A percentile compares a stretch with the other conserved stretches of the same genome.
These are phyloP conservation scores for Pyrgus malvae DNA, from an alignment of 2,888 invertebrate genomes.

Conservation along the genomic window DNA sequence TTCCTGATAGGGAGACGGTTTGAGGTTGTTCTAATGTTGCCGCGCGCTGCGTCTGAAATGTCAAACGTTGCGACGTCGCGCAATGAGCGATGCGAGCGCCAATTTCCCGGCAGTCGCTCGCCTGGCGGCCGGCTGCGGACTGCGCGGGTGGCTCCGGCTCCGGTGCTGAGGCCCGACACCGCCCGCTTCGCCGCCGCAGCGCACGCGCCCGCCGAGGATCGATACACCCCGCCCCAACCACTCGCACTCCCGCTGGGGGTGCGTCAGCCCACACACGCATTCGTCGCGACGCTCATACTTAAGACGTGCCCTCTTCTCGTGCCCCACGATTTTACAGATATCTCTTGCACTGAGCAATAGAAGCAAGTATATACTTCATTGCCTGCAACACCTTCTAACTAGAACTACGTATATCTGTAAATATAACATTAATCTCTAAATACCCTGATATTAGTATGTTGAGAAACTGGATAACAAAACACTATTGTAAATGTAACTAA, in stretches of 20 bases:
- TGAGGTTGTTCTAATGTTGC: slow-evolving; percentile 68
- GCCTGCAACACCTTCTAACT: too few relatives aligned
- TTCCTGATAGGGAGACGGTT: slow-evolving; percentile 64
- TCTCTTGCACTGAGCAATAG: slow-evolving; percentile 34
- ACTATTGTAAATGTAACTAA: too few relatives aligned
- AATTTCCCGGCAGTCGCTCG: slow-evolving; percentile 58
- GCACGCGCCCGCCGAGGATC: slow-evolving; percentile 76
- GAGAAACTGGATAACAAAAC: too few relatives aligned
- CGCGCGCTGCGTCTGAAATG: slow-evolving; percentile 62
- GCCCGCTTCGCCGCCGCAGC: slow-evolving; percentile 57
- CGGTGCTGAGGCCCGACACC: slow-evolving; percentile 52
- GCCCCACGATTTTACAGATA: slow-evolving; percentile 55
- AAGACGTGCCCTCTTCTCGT: slow-evolving; percentile 46
- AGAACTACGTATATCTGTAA: too few relatives aligned
- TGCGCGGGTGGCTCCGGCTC: slow-evolving; percentile 56
- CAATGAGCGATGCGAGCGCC: slow-evolving; percentile 36
- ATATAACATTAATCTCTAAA: too few relatives aligned
- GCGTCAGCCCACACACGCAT: slow-evolving; percentile 48
- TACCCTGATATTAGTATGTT: too few relatives aligned
- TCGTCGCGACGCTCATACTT: slow-evolving; percentile 46
- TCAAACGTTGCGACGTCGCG: slow-evolving; percentile 55
- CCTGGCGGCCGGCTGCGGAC: slow-evolving; percentile 74
- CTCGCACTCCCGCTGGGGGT: slow-evolving; percentile 53
- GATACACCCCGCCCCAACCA: slow-evolving; percentile 76
- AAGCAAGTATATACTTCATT: slow-evolving; percentile 4